These are phyloP conservation scores for Drosophila pseudotalamancana DNA, from an alignment of 2,888 invertebrate genomes.

Conservation along the genomic window DNA sequence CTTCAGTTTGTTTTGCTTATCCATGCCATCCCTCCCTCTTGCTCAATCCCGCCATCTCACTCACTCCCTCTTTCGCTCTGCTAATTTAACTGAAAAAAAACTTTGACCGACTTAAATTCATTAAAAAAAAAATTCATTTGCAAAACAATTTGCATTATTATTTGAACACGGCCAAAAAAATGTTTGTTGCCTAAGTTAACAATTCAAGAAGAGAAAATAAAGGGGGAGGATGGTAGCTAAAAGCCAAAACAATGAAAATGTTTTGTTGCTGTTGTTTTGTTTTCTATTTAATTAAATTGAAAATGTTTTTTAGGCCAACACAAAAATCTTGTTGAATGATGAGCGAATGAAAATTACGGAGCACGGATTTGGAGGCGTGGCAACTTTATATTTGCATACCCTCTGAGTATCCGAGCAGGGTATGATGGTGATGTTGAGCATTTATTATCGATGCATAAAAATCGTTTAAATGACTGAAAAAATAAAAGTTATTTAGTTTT, in stretches of 20 bases:
- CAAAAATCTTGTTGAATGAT: constrained; percentile 50
- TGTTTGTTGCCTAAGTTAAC: constrained; percentile 42
- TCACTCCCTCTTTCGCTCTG: not conserved
- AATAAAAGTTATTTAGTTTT: too few relatives aligned
- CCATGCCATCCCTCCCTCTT: not conserved
- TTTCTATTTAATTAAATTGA: constrained; percentile 73
- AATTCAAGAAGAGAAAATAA: constrained; percentile 30
- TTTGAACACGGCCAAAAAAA: constrained; percentile 50
- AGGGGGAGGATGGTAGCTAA: constrained; percentile 3
- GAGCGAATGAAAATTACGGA: constrained; percentile 34
- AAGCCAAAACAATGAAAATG: constrained; percentile 44
- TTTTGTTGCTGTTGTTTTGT: constrained; percentile 19
- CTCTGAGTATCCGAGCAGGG: not conserved
- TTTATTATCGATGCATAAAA: too few relatives aligned
- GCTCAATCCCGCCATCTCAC: not conserved
- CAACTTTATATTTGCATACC: not conserved
- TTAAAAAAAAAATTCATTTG: constrained; percentile 64
- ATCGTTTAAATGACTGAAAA: too few relatives aligned
- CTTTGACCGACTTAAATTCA: constrained; percentile 48
- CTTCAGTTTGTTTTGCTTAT: not conserved
- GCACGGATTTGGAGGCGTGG: constrained; percentile 8
- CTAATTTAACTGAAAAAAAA: constrained; percentile 27
- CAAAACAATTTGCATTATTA: constrained; percentile 72
- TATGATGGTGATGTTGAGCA: not conserved
- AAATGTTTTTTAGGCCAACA: constrained; percentile 61